These are phyloP conservation scores for Proales similis DNA, from an alignment of 1,140 invertebrate species.

Conservation along the genomic window DNA sequence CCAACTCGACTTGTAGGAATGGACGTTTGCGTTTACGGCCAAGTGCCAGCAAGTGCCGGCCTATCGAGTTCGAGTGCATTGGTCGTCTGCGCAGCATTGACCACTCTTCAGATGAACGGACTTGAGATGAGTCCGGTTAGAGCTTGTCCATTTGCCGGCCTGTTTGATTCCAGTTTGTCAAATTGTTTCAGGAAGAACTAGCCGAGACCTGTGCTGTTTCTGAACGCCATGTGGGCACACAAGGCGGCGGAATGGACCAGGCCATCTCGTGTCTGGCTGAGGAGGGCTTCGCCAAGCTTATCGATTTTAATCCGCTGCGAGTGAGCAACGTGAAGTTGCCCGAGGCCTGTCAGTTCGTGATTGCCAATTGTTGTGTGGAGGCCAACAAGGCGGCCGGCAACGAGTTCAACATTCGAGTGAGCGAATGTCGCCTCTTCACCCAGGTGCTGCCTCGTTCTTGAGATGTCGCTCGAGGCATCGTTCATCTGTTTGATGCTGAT, in stretches of 20 bases:
- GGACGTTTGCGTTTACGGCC: slow-evolving; percentile 12
- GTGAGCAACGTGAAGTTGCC: slow-evolving; percentile 72
- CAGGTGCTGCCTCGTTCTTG: too few species aligned
- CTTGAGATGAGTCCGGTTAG: slow-evolving; percentile 46
- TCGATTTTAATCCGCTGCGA: slow-evolving; percentile 82
- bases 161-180: background rate
- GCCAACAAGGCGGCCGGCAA: slow-evolving; percentile 84
- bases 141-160: slow-evolving; percentile 33
- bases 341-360: slow-evolving; percentile 73
- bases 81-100: slow-evolving; percentile 80
- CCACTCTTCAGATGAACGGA: slow-evolving; percentile 66
- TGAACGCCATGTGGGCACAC: slow-evolving; percentile 80
- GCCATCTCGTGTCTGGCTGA: slow-evolving; percentile 88
- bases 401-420: slow-evolving; percentile 83
- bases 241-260: slow-evolving; percentile 99
- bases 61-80: slow-evolving; percentile 93
- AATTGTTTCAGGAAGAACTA: slow-evolving; percentile 60
- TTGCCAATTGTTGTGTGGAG: slow-evolving; percentile 79
- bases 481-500: background rate
- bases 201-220: slow-evolving; percentile 76
- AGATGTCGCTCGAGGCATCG: background rate
- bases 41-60: slow-evolving; percentile 63
- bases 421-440: slow-evolving; percentile 79
- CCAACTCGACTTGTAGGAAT: background rate
- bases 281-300: slow-evolving; percentile 65